phyloP scores from a whole-genome alignment of 1,140 invertebrate genomes.

The Spodoptera frugiperda region DNA sequence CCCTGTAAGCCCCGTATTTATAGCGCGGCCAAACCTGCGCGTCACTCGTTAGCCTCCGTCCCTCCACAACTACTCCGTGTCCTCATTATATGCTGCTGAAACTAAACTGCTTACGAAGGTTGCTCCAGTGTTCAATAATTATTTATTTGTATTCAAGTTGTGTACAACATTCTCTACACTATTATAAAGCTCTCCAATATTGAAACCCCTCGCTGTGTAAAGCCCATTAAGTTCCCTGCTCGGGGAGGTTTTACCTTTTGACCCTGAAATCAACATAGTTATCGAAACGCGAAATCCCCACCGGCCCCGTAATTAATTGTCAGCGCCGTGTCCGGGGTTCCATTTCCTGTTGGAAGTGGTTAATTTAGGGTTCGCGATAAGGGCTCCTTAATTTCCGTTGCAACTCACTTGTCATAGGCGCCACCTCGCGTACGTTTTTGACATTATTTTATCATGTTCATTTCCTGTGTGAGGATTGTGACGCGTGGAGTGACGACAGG shows the following conservation, averaged over 20 bases:
- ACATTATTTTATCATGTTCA: conserved; percentile 43
- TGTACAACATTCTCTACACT: no score
- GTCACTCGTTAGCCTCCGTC: not conserved
- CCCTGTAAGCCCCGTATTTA: conserved; percentile 30
- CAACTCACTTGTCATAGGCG: conserved; percentile 60
- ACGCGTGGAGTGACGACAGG: not conserved
- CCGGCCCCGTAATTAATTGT: conserved; percentile 61
- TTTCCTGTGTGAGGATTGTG: conserved; percentile 14
- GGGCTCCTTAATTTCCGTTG: conserved; percentile 68
- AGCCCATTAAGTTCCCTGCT: no score
- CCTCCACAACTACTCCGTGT: not conserved
- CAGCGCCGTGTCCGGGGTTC: conserved; percentile 54
- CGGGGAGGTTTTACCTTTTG: conserved; percentile 2
- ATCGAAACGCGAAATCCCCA: conserved; percentile 36
- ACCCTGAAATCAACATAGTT: conserved; percentile 34
- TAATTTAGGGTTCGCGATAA: conserved; percentile 67
- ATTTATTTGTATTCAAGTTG: no score
- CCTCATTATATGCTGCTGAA: no score
- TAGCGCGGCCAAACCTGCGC: not conserved
- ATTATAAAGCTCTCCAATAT: no score
- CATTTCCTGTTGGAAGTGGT: conserved; percentile 66
- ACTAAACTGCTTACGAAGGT: no score
- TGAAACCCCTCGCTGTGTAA: no score
- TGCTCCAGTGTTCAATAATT: no score
- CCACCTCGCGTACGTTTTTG: conserved; percentile 14